phyloP scores from a whole-genome alignment of 2,888 invertebrate species.

The Mesopsocus fuscifrons region DNA sequence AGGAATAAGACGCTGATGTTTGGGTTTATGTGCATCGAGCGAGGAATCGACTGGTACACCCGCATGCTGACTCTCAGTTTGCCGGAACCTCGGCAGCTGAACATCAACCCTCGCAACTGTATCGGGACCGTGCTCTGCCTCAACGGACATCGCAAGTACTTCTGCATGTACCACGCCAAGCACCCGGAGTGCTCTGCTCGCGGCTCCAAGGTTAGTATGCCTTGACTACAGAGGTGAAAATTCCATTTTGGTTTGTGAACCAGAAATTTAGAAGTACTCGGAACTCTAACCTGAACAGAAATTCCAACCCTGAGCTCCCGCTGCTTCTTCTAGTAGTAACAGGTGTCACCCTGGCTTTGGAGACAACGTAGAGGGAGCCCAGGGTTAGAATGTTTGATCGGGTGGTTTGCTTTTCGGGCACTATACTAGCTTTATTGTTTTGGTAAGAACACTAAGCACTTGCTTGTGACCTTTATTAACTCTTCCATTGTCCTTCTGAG shows the following conservation, averaged over 20 bases:
- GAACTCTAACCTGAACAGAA: no score
- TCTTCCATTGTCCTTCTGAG: no score
- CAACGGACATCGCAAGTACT: conserved; percentile 93
- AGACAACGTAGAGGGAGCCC: no score
- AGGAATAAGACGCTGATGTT: conserved; percentile 94
- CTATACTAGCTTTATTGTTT: no score
- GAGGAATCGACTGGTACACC: conserved; percentile 85
- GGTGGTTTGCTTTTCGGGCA: no score
- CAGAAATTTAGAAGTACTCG: not conserved
- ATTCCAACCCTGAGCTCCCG: no score
- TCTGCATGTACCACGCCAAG: conserved; percentile 96
- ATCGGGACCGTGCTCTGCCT: conserved; percentile 89
- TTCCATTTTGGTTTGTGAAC: not conserved
- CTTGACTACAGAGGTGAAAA: no score
- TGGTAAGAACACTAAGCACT: no score
- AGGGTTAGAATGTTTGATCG: no score
- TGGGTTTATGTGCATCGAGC: conserved; percentile 80
- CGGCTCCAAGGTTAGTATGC: conserved; percentile 37
- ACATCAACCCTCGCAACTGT: conserved; percentile 91
- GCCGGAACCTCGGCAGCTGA: conserved; percentile 59
- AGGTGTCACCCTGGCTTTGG: no score
- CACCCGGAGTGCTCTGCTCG: conserved; percentile 58
- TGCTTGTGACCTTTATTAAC: no score
- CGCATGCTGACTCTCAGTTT: conserved; percentile 73
- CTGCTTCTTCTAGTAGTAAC: no score